phyloP scores from a whole-genome alignment of 2,888 invertebrate species.

The Osmoderma eremita region DNA sequence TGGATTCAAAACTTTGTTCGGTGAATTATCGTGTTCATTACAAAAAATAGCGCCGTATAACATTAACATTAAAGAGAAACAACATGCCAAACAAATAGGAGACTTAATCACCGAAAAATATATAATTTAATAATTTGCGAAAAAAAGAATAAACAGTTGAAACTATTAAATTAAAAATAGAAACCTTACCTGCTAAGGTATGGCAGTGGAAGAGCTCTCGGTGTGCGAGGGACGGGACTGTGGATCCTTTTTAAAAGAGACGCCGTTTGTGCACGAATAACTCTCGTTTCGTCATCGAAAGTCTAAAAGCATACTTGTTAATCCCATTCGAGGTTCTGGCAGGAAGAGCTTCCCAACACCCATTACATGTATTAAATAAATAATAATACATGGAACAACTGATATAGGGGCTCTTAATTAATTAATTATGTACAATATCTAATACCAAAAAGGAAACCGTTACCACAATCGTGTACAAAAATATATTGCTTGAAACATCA shows the following conservation, averaged over 20 bases:
- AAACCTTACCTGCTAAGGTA: constrained; percentile 69
- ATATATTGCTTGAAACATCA: too few relatives aligned
- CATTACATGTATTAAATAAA: constrained; percentile 20
- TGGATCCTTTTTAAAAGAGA: constrained; percentile 79
- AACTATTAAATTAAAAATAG: background rate
- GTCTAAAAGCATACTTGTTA: constrained; percentile 66
- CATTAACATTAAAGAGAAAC: too few relatives aligned
- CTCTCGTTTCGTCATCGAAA: constrained; percentile 84
- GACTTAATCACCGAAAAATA: too few relatives aligned
- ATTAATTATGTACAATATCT: background rate
- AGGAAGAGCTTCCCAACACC: constrained; percentile 7
- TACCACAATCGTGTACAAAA: too few relatives aligned
- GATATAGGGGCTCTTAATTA: background rate
- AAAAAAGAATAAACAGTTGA: too few relatives aligned
- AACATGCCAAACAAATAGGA: too few relatives aligned
- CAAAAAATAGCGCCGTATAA: too few relatives aligned
- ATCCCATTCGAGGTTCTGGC: background rate
- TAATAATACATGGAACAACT: constrained; percentile 14
- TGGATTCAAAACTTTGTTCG: too few relatives aligned
- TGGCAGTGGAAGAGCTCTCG: constrained; percentile 68
- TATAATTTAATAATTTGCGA: too few relatives aligned
- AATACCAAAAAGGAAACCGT: background rate
- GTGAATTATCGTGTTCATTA: too few relatives aligned
- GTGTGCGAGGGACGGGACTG: constrained; percentile 77
- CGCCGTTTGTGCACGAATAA: constrained; percentile 82